Percentiles rank a stretch among this genome's conserved stretches.
Evolutionary conservation across 2,113 vertebrate genomes (phyloP).

Genomic region (Tetraodon nigroviridis): DNA sequence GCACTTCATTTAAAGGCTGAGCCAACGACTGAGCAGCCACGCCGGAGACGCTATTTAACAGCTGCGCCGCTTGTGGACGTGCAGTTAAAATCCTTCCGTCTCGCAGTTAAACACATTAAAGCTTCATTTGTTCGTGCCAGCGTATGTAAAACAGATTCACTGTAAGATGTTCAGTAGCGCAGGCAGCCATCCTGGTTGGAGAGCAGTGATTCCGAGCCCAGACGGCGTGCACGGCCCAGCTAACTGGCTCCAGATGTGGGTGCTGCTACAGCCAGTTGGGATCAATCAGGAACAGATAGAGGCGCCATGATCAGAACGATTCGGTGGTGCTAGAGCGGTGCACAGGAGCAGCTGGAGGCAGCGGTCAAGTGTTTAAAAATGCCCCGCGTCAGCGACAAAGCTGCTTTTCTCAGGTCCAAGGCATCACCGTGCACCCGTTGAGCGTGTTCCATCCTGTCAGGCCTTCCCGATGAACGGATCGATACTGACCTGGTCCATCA

Average conservation of each 20-base stretch:
- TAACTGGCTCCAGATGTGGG: too few relatives aligned
- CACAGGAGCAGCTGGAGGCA: constrained; percentile 30
- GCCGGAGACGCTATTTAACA: constrained; percentile 48
- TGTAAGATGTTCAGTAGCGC: constrained; percentile 37
- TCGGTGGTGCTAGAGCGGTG: constrained; percentile 28
- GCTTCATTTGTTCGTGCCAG: not conserved
- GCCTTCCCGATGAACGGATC: not conserved
- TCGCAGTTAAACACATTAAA: constrained; percentile 12
- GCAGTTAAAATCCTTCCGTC: constrained; percentile 29
- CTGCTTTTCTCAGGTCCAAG: not conserved
- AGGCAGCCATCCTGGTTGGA: constrained; percentile 32
- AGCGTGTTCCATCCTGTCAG: too few relatives aligned
- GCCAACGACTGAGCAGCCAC: constrained; percentile 47
- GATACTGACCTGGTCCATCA: not conserved
- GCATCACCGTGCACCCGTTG: not conserved
- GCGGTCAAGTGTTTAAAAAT: constrained; percentile 42
- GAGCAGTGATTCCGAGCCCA: too few relatives aligned
- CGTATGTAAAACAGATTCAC: not conserved
- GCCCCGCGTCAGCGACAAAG: not conserved
- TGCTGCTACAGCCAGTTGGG: constrained; percentile 11
- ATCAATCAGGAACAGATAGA: constrained; percentile 18
- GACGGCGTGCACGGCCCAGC: too few relatives aligned
- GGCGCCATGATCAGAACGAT: too few relatives aligned
- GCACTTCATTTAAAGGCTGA: constrained; percentile 45
- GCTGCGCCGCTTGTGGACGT: constrained; percentile 31